Evolutionary conservation across 2,113 vertebrate species (phyloP), one percentile per base, ranked within the genome.

Genomic region (Chloebia gouldiae): DNA sequence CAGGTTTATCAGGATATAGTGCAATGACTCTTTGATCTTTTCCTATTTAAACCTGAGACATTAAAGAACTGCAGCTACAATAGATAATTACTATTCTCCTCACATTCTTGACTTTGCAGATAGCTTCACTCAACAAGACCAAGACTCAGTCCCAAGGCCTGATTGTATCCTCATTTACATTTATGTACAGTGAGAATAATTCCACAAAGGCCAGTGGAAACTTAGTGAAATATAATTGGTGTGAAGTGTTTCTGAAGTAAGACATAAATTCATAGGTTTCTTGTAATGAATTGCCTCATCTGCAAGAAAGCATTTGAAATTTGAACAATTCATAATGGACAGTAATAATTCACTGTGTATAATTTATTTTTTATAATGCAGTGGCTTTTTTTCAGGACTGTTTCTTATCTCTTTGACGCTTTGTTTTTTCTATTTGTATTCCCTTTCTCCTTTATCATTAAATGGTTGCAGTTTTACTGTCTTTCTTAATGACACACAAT

Each of bases 371-470:
- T 78, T 81, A 75, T 82, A 93, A 95, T 94, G 42, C 15, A 80
- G 65, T 79, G 68, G 9, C 8, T 79, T 66, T 84, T 95, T 95
- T 92, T 56, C 37, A 69, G 47, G n/a, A 47, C 8, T 69, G 17
- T n/a, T 93, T 45, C 85, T 93, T 66, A 33, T 50, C 78, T 71
- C 37, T 65, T 84, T 33, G 39, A 61, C 69, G 21, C 17, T 73
- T 18, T 72, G 27, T 30, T 91, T 94, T 64, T 77, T 59, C 14
- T 65, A n/a, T 85, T 96, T 96, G 71, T 69, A 42, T 90, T 95
- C 39, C 11, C 22, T 96, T 94, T 86, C 40, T 91, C 49, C 40
- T 92, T 93, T 81, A 73, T 78, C 94, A 93, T 88, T 93, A 94
- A 94, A 94, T 96, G 53, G 6, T 83, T 92, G 50, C 53, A 86